A percentile compares a stretch with the other conserved stretches of the same genome.
Evolutionary conservation across 2,797 vertebrate species (phyloP).

Genomic region (Glossophaga mutica): DNA sequence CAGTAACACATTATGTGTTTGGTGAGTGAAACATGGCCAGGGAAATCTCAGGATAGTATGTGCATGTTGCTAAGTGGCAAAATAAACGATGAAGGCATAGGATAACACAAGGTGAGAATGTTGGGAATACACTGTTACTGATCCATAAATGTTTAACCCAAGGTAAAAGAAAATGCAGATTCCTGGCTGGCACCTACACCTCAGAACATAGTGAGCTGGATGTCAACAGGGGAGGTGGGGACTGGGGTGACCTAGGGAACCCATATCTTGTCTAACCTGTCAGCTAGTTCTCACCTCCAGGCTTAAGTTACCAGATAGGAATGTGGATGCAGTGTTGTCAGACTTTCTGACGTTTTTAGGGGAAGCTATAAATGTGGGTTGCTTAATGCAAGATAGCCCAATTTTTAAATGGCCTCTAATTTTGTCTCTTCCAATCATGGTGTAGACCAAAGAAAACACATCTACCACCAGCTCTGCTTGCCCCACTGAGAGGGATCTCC

Average conservation of each 20-base stretch:
- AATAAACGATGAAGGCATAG: not conserved
- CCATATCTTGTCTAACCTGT: not conserved
- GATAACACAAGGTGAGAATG: not conserved
- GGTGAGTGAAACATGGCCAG: not conserved
- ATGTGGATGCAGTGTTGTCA: not conserved
- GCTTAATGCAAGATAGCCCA: not conserved
- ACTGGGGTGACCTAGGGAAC: not conserved
- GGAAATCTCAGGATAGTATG: not conserved
- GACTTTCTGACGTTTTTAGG: not conserved
- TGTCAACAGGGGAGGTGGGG: not conserved
- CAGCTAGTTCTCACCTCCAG: not conserved
- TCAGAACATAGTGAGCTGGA: not conserved
- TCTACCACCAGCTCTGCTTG: not conserved
- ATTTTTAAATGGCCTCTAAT: not conserved
- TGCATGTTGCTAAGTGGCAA: not conserved
- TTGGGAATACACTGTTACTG: not conserved
- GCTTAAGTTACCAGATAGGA: not conserved
- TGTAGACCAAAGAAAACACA: not conserved
- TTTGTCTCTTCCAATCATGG: not conserved
- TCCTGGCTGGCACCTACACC: not conserved
- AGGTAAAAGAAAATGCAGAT: not conserved
- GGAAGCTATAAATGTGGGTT: not conserved
- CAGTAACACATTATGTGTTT: not conserved
- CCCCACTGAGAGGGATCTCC: not conserved
- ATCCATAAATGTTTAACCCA: not conserved